These are phyloP conservation scores for Drosophila yakuba DNA, from an alignment of 1,140 invertebrate genomes.

Conservation along the genomic window DNA sequence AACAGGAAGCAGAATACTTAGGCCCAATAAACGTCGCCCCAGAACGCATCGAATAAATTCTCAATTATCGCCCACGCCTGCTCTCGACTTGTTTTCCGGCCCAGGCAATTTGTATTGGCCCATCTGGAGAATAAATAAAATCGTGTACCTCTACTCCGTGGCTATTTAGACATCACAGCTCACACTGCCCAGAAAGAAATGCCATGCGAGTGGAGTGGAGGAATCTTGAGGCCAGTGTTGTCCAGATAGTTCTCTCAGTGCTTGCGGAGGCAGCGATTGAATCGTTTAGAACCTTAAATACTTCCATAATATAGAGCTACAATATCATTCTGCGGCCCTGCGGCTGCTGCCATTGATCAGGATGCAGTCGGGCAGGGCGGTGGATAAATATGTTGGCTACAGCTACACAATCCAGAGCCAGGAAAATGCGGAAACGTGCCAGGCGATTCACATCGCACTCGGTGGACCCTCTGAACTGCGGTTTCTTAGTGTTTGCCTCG, in stretches of 20 bases:
- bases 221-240: not conserved
- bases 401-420: slow-evolving; percentile 13
- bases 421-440: slow-evolving; percentile 74
- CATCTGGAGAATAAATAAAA: slow-evolving; percentile 62
- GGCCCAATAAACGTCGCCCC: slow-evolving; percentile 74
- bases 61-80: slow-evolving; percentile 79
- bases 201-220: not conserved
- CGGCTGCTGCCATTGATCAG: slow-evolving; percentile 74
- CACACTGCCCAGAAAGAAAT: slow-evolving; percentile 18
- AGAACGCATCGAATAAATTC: slow-evolving; percentile 72
- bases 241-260: slow-evolving; percentile 35
- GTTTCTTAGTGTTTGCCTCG: slow-evolving; percentile 29
- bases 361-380: not conserved
- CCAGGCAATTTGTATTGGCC: slow-evolving; percentile 60
- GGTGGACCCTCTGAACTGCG: slow-evolving; percentile 28
- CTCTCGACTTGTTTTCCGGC: slow-evolving; percentile 9
- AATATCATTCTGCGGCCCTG: slow-evolving; percentile 71
- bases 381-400: slow-evolving; percentile 18
- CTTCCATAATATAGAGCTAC: slow-evolving; percentile 72
- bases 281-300: slow-evolving; percentile 74
- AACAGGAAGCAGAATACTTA: slow-evolving; percentile 68
- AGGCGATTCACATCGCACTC: slow-evolving; percentile 50
- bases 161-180: slow-evolving; percentile 73
- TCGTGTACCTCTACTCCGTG: slow-evolving; percentile 31
- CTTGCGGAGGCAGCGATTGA: slow-evolving; percentile 52